Conservation (phyloP, 2,797 vertebrate species). For the Mormyrops boulengeri region DNA sequence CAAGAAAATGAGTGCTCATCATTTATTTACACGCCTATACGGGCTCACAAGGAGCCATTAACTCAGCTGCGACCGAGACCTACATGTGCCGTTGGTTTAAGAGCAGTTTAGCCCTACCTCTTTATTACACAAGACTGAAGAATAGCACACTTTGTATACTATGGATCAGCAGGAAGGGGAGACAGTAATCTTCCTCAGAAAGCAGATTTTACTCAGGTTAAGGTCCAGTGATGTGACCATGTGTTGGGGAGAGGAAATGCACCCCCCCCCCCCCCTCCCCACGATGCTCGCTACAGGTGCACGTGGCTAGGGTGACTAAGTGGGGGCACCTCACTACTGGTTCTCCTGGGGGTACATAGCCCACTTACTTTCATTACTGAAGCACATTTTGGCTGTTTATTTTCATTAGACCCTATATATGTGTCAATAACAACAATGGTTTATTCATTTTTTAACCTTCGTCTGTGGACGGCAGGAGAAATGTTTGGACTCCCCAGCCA, state of each 20-base stretch:
- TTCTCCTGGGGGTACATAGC: neutral
- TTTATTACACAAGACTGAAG: neutral
- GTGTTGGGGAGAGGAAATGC: neutral
- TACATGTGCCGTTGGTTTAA: neutral
- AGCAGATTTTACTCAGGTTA: neutral
- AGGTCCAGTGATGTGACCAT: neutral
- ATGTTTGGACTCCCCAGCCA: neutral
- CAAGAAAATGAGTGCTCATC: constrained; percentile 58
- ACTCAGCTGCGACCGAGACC: neutral
- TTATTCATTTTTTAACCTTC: neutral
- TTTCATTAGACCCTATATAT: neutral
- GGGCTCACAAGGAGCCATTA: neutral
- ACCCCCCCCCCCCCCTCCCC: neutral
- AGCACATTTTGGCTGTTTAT: neutral
- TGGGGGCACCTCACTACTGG: neutral
- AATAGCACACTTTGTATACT: neutral
- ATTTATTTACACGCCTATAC: constrained; percentile 38
- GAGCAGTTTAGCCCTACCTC: neutral
- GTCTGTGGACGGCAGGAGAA: neutral
- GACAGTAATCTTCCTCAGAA: neutral
- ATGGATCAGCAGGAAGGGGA: neutral
- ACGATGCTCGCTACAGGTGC: neutral
- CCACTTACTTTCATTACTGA: neutral
- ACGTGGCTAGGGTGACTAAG: neutral
- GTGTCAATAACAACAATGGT: neutral